Evolutionary conservation across 2,113 vertebrate species (phyloP).

Genomic region (Ophiodon elongatus): DNA sequence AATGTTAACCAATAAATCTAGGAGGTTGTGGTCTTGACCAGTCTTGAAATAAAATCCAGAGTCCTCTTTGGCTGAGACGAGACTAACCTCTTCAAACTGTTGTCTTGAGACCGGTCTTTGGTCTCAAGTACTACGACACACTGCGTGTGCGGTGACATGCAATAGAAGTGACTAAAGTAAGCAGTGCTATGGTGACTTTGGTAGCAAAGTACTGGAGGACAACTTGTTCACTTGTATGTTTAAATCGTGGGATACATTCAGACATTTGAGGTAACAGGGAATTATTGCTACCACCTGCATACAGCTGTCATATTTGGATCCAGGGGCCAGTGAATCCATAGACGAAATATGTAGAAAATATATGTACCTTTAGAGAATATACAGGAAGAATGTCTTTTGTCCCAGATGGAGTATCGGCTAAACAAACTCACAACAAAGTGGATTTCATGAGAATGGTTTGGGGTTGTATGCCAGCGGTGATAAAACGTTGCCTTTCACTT

Average conservation of each 20-base stretch:
- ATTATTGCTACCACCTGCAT: constrained; percentile 9
- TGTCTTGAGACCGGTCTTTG: no score
- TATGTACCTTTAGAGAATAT: constrained; percentile 39
- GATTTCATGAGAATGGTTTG: constrained; percentile 66
- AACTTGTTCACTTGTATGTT: constrained; percentile 14
- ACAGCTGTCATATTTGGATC: constrained; percentile 23
- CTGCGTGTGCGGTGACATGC: background rate
- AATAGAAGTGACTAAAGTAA: constrained; percentile 1
- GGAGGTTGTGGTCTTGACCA: no score
- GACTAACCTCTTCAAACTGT: no score
- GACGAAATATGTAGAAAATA: constrained; percentile 48
- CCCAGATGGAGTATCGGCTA: constrained; percentile 67
- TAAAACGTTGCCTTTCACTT: constrained; percentile 58
- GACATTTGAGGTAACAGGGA: constrained; percentile 11
- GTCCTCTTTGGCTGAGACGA: no score
- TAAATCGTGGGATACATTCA: constrained; percentile 20
- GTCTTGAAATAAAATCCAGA: no score
- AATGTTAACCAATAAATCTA: no score
- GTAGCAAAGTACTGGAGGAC: background rate
- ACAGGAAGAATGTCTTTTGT: constrained; percentile 42
- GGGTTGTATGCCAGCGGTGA: constrained; percentile 53
- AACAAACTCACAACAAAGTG: constrained; percentile 67
- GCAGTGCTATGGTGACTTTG: constrained; percentile 10
- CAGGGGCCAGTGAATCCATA: constrained; percentile 40
- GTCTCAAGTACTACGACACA: no score